Base-by-base conservation (phyloP, 2,797 vertebrate species). In the Tachyglossus aculeatus region DNA sequence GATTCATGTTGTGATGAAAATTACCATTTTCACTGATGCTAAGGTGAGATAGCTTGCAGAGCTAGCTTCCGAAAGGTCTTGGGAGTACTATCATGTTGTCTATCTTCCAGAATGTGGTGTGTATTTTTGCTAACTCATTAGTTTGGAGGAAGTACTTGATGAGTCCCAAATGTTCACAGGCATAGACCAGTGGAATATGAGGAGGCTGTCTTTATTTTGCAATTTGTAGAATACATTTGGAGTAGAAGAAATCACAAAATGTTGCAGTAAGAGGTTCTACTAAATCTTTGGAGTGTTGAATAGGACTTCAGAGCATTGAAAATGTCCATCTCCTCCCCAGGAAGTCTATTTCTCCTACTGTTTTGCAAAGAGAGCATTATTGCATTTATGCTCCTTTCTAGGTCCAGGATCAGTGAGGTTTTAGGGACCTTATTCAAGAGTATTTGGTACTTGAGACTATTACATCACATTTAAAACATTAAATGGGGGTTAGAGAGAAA, bases 1-100 rank as follows among this genome's bases (percentile, higher is more conserved):
- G 16, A 60, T 81, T 53, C 47, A 60, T 70, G 15, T 62, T 77
- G 22, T 79, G 33, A 47, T 74, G 39, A 40, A 83, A 82, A 83
- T 82, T 74, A 71, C 19, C 47, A 56, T 83, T 87, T 91, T 78
- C 59, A 69, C 25, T 84, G 83, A 68, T 66, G n/a, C 38, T 66
- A 40, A 78, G 34, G 15, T 71, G 70, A 74, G 53, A 61, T 24
- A 75, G 36, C 54, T 62, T 77, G 19, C 47, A 84, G 55, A 60
- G 40, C n/a, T 71, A 25, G 48, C 67, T 82, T 39, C 38, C 37
- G 45, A 67, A 69, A 77, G 25, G 24, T 73, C 41, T 82, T 74
- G 18, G 14, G 52, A 71, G 47, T 68, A 16, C 33, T 10, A 39
- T 68, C 12, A 24, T 60, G 5, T 41, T 74, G 24, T 77, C 86